phyloP scores from a whole-genome alignment of 2,888 invertebrate species.

The Polydrusus cervinus region DNA sequence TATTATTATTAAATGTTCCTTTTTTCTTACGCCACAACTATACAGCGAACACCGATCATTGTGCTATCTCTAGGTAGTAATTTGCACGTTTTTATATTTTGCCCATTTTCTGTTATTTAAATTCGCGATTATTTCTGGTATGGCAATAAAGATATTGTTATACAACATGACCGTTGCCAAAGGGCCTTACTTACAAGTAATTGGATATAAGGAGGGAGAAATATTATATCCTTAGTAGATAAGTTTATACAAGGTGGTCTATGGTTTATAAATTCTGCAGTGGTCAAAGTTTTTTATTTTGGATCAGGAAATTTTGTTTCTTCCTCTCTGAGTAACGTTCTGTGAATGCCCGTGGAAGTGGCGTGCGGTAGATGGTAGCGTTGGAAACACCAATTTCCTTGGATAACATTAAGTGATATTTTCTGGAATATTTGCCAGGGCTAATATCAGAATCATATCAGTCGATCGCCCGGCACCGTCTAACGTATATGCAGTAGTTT shows the following conservation, averaged over 20 bases:
- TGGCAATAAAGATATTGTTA: constrained; percentile 37
- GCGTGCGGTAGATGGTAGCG: too few relatives aligned
- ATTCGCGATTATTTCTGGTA: constrained; percentile 38
- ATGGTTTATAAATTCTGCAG: too few relatives aligned
- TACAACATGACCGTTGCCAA: constrained; percentile 26
- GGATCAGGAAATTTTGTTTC: too few relatives aligned
- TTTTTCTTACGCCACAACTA: not conserved
- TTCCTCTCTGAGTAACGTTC: too few relatives aligned
- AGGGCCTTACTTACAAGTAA: constrained; percentile 28
- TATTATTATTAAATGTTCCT: not conserved
- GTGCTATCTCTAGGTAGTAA: constrained; percentile 24
- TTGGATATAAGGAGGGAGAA: constrained; percentile 8
- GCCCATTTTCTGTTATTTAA: constrained; percentile 42
- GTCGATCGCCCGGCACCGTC: too few relatives aligned
- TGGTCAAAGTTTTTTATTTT: too few relatives aligned
- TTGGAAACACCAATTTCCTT: too few relatives aligned
- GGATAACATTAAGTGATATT: too few relatives aligned
- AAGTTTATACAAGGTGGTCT: constrained; percentile 2
- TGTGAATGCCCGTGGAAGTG: too few relatives aligned
- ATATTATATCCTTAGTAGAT: not conserved
- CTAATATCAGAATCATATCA: too few relatives aligned
- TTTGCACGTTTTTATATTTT: constrained; percentile 44
- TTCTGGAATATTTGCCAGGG: too few relatives aligned
- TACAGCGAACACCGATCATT: not conserved
- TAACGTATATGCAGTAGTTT: too few relatives aligned